Conservation (phyloP, 1,140 invertebrate species). For the Bombus superbus region DNA sequence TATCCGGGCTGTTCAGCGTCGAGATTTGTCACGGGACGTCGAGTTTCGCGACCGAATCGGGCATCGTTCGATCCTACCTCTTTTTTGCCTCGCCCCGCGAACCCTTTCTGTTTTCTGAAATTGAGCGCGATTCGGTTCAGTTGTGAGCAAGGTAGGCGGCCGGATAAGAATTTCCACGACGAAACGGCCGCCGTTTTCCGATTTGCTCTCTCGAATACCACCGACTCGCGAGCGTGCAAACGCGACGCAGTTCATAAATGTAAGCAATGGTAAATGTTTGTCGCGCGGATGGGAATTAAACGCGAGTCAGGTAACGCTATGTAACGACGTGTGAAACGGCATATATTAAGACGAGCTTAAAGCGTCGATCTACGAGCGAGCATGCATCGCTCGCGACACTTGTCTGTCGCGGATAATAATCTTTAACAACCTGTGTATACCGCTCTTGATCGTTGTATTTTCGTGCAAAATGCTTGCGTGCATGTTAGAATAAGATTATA, state of each 20-base stretch:
- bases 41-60: not conserved
- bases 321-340: conserved; percentile 3
- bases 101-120: not conserved
- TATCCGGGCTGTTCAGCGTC: conserved; percentile 10
- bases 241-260: conserved; percentile 14
- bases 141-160: no score
- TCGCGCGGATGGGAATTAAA: conserved; percentile 14
- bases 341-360: conserved; percentile 22
- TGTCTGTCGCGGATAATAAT: not conserved
- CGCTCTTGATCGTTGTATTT: not conserved
- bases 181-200: not conserved
- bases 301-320: not conserved
- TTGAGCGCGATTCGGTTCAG: no score
- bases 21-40: conserved; percentile 32
- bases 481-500: not conserved
- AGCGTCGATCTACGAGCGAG: not conserved
- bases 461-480: not conserved
- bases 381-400: not conserved
- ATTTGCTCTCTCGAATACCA: not conserved
- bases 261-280: not conserved
- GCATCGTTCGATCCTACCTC: not conserved
- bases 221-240: not conserved
- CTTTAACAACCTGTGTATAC: not conserved
- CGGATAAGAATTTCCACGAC: no score
- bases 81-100: not conserved